Percentiles rank a stretch among this genome's conserved stretches.
phyloP scores from a whole-genome alignment of 2,113 vertebrate species.

The Tetrax tetrax region DNA sequence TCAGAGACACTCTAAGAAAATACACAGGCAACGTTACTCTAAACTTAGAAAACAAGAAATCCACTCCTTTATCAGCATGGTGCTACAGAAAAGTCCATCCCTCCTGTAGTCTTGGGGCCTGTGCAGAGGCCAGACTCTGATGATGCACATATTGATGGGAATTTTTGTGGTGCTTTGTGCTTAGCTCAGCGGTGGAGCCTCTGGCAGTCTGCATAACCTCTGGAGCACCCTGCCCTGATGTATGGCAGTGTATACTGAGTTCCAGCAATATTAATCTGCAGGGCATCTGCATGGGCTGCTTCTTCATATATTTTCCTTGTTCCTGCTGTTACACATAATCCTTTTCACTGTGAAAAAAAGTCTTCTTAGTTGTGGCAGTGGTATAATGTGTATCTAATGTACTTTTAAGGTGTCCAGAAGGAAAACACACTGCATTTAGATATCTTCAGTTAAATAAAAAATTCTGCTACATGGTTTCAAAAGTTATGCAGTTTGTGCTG shows the following conservation, averaged over 20 bases:
- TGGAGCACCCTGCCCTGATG: not conserved
- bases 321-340: not conserved
- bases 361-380: not conserved
- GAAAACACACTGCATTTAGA: not conserved
- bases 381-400: not conserved
- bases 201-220: not conserved
- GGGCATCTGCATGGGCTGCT: not conserved
- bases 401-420: not conserved
- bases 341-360: not conserved
- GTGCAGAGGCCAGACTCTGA: not conserved
- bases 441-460: not conserved
- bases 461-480: not conserved
- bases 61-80: not conserved
- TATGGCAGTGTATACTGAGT: not conserved
- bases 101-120: not conserved
- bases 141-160: not conserved
- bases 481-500: not conserved
- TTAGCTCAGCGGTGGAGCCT: not conserved
- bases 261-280: not conserved
- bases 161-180: not conserved
- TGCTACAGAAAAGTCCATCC: not conserved
- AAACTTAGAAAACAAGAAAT: not conserved
- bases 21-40: not conserved
- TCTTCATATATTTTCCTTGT: not conserved
- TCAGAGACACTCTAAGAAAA: not conserved